Percentiles rank a stretch among this genome's conserved stretches.
Evolutionary conservation across 2,113 vertebrate species (phyloP).

Genomic region (Brienomyrus longianalis): DNA sequence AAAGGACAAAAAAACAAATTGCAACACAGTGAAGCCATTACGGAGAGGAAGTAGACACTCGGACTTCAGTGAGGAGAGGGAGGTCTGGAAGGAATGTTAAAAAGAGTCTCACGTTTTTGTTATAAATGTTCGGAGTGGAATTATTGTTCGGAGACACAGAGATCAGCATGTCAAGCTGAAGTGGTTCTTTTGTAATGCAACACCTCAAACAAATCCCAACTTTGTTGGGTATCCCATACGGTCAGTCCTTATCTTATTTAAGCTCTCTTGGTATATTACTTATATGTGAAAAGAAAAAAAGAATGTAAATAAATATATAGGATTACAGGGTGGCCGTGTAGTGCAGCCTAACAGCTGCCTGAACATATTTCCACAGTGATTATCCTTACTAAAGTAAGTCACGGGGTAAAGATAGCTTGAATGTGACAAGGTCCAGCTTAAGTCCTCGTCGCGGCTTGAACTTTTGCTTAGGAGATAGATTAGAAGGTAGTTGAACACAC

Average conservation of each 20-base stretch:
- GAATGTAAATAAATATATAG: slow-evolving; percentile 90
- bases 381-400: slow-evolving; percentile 96
- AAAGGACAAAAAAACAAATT: not conserved
- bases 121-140: slow-evolving; percentile 21
- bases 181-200: not conserved
- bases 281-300: slow-evolving; percentile 60
- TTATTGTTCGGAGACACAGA: slow-evolving; percentile 20
- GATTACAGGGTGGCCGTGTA: slow-evolving; percentile 84
- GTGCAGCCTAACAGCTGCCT: slow-evolving; percentile 86
- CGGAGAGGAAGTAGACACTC: not conserved
- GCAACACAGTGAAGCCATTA: not conserved
- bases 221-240: slow-evolving; percentile 18
- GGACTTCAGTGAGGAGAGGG: not conserved
- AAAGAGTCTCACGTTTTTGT: not conserved
- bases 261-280: slow-evolving; percentile 58
- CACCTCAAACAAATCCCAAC: not conserved
- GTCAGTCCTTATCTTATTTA: slow-evolving; percentile 35
- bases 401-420: slow-evolving; percentile 92
- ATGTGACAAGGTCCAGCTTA: slow-evolving; percentile 81
- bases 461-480: slow-evolving; percentile 58
- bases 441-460: slow-evolving; percentile 64
- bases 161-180: not conserved
- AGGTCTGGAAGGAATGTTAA: slow-evolving; percentile 47
- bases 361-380: slow-evolving; percentile 96
- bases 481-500: slow-evolving; percentile 13